These are phyloP conservation scores for Xanthostigma xanthostigma DNA, from an alignment of 2,888 invertebrate species.

Conservation along the genomic window DNA sequence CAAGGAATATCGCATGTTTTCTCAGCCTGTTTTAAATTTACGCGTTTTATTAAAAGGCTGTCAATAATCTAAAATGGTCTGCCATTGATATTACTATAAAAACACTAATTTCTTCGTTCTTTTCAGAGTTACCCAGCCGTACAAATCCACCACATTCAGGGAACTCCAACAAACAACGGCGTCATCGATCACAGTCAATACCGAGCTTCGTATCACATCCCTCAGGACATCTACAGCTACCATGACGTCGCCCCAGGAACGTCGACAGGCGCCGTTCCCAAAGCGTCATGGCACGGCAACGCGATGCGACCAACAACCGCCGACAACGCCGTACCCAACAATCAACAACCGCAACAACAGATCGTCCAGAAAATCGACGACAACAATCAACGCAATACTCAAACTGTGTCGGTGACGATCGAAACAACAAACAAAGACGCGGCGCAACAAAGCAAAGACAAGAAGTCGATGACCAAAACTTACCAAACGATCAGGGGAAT, in stretches of 20 bases:
- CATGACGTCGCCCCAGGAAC: constrained; percentile 15
- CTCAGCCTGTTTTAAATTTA: too few relatives aligned
- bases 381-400: constrained; percentile 21
- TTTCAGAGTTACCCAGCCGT: constrained; percentile 4
- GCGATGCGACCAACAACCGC: constrained; percentile 19
- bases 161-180: neutral
- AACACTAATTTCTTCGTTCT: neutral
- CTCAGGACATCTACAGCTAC: constrained; percentile 29
- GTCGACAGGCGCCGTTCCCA: constrained; percentile 25
- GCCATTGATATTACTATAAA: neutral
- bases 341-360: constrained; percentile 23
- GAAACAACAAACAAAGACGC: constrained; percentile 26
- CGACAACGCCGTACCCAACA: constrained; percentile 17
- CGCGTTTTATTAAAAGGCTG: neutral
- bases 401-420: constrained; percentile 39
- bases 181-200: neutral
- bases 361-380: constrained; percentile 19
- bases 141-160: constrained; percentile 4
- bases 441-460: constrained; percentile 32
- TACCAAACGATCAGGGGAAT: constrained; percentile 72
- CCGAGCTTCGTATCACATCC: neutral
- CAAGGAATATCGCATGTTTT: too few relatives aligned
- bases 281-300: constrained; percentile 29
- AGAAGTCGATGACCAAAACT: constrained; percentile 59
- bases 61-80: constrained; percentile 4